Base-by-base conservation (phyloP, 2,113 vertebrate genomes). In the Limnothrissa miodon region DNA sequence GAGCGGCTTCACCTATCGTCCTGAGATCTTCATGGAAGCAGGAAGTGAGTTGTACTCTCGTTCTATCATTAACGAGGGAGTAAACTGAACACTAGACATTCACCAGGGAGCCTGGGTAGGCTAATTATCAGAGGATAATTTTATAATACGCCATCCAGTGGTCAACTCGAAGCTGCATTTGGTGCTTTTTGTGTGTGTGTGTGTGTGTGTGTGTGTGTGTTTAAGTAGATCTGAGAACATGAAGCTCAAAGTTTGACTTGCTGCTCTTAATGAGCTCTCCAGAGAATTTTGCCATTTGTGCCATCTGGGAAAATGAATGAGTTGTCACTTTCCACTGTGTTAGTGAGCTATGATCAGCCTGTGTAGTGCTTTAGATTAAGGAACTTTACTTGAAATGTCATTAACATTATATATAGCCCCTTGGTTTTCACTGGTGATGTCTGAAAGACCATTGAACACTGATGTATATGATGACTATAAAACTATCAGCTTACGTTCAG, bases 1-100 rank as follows among this genome's bases (percentile, higher is more conserved):
- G 84, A 99, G 97, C 0, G 96, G 97, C 48, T 99, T 99, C 92
- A 97, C 97, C 0, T 99, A 99, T 90, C 95, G 94, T 86, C 98
- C 98, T 5, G 97, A 99, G 90, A 94, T 91, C 45, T 98, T 99
- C 91, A 99, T 99, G 98, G 95, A 97, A 87, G 96, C 97, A 85
- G 97, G 95, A 90, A 95, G 98, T 99, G 92, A 97, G 97, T 95
- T 85, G 88, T 5, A 86, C 86, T 87, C 90, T 83, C 19, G 36
- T 33, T 25, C 53, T 11, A 42, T 74, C 11, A 74, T 74, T 36
- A 74, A 36, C n/a, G n/a, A 62, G 0, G 11, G 13, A 36, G 62
- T 29, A 11, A 70, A 36, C 5, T 29, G 62, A 33, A 70, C 62
- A 29, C 1, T 13, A 70, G 29, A 9, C 2, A 29, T 70, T 70